phyloP scores from a whole-genome alignment of 2,888 invertebrate species.

The Sphecodes monilicornis region DNA sequence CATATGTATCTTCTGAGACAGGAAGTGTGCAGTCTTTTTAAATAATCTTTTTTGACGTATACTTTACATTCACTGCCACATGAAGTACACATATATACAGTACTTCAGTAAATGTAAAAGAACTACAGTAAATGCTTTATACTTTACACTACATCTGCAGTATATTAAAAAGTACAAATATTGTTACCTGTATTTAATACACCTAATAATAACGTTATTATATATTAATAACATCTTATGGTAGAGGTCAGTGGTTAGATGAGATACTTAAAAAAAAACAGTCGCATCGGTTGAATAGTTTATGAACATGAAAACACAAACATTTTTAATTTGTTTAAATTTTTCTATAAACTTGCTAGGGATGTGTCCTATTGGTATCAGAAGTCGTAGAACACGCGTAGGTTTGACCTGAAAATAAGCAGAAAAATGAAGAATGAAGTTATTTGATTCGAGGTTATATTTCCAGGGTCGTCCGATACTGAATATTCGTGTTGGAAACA shows the following conservation, averaged over 20 bases:
- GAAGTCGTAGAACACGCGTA: not conserved
- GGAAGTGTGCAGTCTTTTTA: too few relatives aligned
- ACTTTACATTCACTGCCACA: too few relatives aligned
- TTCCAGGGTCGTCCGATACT: not conserved
- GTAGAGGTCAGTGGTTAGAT: not conserved
- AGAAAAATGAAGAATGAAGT: constrained; percentile 1
- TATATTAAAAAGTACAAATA: too few relatives aligned
- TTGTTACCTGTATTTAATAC: too few relatives aligned
- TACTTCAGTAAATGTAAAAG: too few relatives aligned
- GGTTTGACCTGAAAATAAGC: constrained; percentile 1
- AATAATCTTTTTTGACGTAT: too few relatives aligned
- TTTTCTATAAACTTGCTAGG: not conserved
- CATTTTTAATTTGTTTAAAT: not conserved
- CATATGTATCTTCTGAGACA: too few relatives aligned
- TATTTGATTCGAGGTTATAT: not conserved
- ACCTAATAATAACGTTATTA: too few relatives aligned
- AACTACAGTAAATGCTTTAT: too few relatives aligned
- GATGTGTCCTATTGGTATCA: not conserved
- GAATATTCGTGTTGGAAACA: not conserved
- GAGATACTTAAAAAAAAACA: not conserved
- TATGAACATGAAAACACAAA: not conserved
- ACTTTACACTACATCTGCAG: too few relatives aligned
- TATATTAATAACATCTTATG: too few relatives aligned
- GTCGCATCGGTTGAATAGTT: not conserved
- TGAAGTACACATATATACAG: too few relatives aligned